Percentiles rank a stretch among this genome's conserved stretches.
phyloP scores from a whole-genome alignment of 2,113 vertebrate species.

The Amphiprion ocellaris region DNA sequence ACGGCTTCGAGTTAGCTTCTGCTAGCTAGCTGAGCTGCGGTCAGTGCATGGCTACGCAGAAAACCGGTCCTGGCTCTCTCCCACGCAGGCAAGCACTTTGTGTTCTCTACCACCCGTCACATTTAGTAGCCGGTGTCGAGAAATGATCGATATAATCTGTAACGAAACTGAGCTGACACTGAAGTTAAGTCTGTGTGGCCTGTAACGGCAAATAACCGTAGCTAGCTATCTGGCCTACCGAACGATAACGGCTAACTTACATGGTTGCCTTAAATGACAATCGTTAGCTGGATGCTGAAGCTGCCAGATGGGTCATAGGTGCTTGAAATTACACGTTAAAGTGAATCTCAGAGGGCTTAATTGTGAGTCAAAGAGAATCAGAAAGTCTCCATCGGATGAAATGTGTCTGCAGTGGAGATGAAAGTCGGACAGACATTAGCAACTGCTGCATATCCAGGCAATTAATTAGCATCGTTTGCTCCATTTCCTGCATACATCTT shows the following conservation, averaged over 20 bases:
- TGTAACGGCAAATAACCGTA: conserved; percentile 11
- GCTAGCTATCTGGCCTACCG: conserved; percentile 59
- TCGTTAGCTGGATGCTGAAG: not conserved
- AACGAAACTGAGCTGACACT: not conserved
- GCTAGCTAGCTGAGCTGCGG: conserved; percentile 54
- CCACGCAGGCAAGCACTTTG: conserved; percentile 66
- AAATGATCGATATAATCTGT: not conserved
- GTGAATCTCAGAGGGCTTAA: too few relatives aligned
- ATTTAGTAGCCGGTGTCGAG: not conserved
- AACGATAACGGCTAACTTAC: conserved; percentile 19
- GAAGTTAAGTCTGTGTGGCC: conserved; percentile 24
- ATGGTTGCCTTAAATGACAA: conserved; percentile 9
- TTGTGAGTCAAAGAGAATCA: not conserved
- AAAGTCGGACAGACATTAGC: not conserved
- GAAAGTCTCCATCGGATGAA: conserved; percentile 8
- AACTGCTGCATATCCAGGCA: not conserved
- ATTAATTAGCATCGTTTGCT: too few relatives aligned
- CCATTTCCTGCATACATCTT: too few relatives aligned
- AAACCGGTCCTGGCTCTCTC: conserved; percentile 50
- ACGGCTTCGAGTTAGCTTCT: conserved; percentile 51
- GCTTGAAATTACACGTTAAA: not conserved
- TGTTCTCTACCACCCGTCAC: conserved; percentile 35
- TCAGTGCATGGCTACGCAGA: conserved; percentile 66
- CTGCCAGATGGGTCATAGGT: not conserved
- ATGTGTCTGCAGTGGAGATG: conserved; percentile 9